phyloP scores from a whole-genome alignment of 2,113 vertebrate genomes.

The Hemichromis elongatus region DNA sequence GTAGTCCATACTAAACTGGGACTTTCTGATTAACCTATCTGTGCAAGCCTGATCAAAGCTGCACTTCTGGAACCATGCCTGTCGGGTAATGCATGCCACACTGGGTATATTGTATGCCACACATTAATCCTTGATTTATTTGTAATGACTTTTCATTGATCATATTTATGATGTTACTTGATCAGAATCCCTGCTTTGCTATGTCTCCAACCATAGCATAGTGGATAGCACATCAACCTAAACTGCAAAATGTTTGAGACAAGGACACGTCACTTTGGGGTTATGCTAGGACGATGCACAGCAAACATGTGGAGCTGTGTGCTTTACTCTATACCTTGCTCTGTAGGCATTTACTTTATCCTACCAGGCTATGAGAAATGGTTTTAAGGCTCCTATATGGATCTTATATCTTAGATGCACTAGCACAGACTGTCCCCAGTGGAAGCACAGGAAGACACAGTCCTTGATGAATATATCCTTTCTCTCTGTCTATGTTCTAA shows the following conservation, averaged over 20 bases:
- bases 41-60: background rate
- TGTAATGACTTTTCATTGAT: background rate
- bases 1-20: background rate
- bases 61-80: background rate
- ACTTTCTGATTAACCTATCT: background rate
- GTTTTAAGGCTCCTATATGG: background rate
- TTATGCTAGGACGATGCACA: background rate
- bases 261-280: background rate
- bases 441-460: background rate
- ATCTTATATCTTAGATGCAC: background rate
- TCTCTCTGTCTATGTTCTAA: background rate
- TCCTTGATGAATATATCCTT: background rate
- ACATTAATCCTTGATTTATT: background rate
- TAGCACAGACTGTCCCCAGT: background rate
- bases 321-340: background rate
- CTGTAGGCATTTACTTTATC: background rate
- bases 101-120: background rate
- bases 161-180: background rate
- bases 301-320: background rate
- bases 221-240: background rate
- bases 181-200: background rate
- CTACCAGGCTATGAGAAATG: background rate
- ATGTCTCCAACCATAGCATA: background rate
- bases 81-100: background rate
- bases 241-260: background rate